Conservation (phyloP, 2,113 vertebrate species). For the Bujurquina vittata region DNA sequence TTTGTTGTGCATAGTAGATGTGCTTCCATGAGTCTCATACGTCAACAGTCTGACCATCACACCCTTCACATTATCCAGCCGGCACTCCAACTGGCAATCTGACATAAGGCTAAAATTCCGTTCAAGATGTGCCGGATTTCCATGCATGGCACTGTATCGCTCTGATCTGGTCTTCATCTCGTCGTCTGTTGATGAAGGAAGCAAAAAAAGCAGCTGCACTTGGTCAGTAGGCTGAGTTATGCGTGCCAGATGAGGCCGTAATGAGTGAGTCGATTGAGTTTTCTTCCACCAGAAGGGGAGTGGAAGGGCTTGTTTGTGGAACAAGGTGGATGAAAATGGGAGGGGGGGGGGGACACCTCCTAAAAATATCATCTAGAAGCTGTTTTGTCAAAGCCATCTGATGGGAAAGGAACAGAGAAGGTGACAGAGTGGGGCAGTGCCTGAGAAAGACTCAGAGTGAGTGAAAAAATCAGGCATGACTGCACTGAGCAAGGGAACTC, state of each 20-base stretch:
- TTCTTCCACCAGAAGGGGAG: conserved; percentile 47
- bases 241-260: conserved; percentile 28
- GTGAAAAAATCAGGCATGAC: conserved; percentile 52
- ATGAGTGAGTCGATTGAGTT: conserved; percentile 54
- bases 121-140: background rate
- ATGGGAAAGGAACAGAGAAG: background rate
- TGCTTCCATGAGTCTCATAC: background rate
- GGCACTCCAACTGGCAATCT: background rate
- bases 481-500: conserved; percentile 68
- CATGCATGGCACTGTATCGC: background rate
- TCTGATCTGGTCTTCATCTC: conserved; percentile 32
- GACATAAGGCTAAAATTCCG: background rate
- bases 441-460: conserved; percentile 23
- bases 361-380: conserved; percentile 67
- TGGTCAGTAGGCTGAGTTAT: conserved; percentile 17
- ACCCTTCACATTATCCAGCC: background rate
- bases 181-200: background rate
- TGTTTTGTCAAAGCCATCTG: conserved; percentile 31
- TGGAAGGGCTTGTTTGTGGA: conserved; percentile 70
- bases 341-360: conserved; percentile 23
- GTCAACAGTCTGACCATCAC: background rate
- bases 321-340: conserved; percentile 61
- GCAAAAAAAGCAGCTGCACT: conserved; percentile 21
- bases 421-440: conserved; percentile 52
- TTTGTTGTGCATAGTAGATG: background rate